Base-by-base conservation (phyloP, 2,113 vertebrate genomes). In the Entomyzon cyanotis region DNA sequence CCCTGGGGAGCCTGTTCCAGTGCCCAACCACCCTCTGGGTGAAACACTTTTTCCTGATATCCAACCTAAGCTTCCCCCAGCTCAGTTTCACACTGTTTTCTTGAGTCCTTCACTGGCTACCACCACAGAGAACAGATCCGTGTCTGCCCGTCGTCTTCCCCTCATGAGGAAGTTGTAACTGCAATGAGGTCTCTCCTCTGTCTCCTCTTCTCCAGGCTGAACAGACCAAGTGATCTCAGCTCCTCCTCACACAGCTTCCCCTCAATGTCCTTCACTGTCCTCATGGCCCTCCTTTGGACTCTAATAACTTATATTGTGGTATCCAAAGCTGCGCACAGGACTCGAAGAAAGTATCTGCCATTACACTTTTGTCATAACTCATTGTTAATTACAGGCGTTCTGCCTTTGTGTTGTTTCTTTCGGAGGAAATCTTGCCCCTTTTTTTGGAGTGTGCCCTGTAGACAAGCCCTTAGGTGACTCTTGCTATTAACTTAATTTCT, bases 401-500 rank as follows among this genome's bases (percentile, higher is more conserved):
- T 91, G 53, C 46, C 62, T 76, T 44, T 58, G 37, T 49, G 21
- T 37, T 46, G 5, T 58, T 87, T 86, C 56, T 67, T 95, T 73
- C 64, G 69, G 42, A n/a, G 79, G 44, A 78, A 79, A 64, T 75
- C 50, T 62, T 76, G 47, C 25, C 11, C 17, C 11, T 28, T 75
- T 53, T 53, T 68, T 63, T 83, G 33, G 7, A 65, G n/a, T 28
- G n/a, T 85, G 20, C 44, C 7, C 50, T 80, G 31, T 42, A 70
- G 75, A 65, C 12, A 58, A 74, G 63, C 63, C 15, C 39, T 42
- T 58, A 21, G 53, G 71, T 88, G 67, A 16, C 31, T 89, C 39
- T 47, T 90, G 55, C 21, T 63, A 77, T 92, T 84, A 88, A 80
- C 37, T 13, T 84, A 1, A 59, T 90, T 93, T 94, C 84, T 68